A percentile compares a stretch with the other conserved stretches of the same genome.
Evolutionary conservation across 1,140 invertebrate genomes (phyloP).

Genomic region (Ceratosolen fusciceps): DNA sequence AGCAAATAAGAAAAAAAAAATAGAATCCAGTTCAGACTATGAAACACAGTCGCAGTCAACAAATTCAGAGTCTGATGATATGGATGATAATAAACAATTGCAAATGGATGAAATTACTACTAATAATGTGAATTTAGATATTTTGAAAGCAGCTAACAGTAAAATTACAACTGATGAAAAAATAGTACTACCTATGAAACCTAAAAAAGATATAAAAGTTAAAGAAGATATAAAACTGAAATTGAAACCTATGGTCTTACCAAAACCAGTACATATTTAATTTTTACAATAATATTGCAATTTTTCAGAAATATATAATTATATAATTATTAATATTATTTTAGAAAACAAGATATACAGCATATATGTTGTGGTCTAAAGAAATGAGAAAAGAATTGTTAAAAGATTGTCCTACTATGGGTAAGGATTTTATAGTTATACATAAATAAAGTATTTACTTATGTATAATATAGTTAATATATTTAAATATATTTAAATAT

Average conservation of each 20-base stretch:
- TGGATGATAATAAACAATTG: slow-evolving; percentile 38
- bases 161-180: slow-evolving; percentile 25
- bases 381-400: slow-evolving; percentile 83
- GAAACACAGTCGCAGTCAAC: slow-evolving; percentile 49
- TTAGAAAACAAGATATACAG: slow-evolving; percentile 85
- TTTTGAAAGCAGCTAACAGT: slow-evolving; percentile 30
- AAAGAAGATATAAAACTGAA: slow-evolving; percentile 61
- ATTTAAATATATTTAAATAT: too few species aligned
- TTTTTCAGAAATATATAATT: slow-evolving; percentile 18
- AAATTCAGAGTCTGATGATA: slow-evolving; percentile 44
- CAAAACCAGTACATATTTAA: slow-evolving; percentile 75
- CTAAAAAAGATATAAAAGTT: slow-evolving; percentile 20
- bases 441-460: neutral
- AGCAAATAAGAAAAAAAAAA: slow-evolving; percentile 37
- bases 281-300: slow-evolving; percentile 15
- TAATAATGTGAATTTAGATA: slow-evolving; percentile 33
- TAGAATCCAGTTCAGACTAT: slow-evolving; percentile 49
- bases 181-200: slow-evolving; percentile 27
- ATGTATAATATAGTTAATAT: too few species aligned
- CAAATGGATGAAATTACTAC: slow-evolving; percentile 34
- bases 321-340: slow-evolving; percentile 51
- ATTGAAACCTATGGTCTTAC: neutral
- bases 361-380: slow-evolving; percentile 92
- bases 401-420: slow-evolving; percentile 82
- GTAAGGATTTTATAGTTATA: slow-evolving; percentile 63